A percentile compares a stretch with the other conserved stretches of the same genome.
Evolutionary conservation across 2,113 vertebrate genomes (phyloP).

Genomic region (Macquaria australasica): DNA sequence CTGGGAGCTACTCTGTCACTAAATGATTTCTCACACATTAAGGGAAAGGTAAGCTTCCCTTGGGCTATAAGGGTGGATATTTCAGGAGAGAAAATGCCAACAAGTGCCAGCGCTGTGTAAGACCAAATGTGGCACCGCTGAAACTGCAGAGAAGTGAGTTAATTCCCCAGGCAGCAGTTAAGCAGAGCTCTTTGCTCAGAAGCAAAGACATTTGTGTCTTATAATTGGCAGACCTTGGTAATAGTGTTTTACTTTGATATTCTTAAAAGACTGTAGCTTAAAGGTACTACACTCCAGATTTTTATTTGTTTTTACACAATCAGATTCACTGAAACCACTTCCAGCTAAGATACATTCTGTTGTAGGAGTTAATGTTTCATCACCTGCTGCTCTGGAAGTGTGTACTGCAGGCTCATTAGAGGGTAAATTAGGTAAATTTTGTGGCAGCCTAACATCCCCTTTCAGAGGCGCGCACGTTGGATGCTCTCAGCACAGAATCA

Average conservation of each 20-base stretch:
- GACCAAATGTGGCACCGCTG: conserved; percentile 44
- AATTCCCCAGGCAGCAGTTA: conserved; percentile 62
- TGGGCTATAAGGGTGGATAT: conserved; percentile 42
- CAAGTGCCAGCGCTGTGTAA: conserved; percentile 36
- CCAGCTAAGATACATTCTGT: conserved; percentile 1
- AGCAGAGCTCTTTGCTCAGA: conserved; percentile 52
- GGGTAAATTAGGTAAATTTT: conserved; percentile 26
- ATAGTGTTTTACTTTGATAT: conserved; percentile 54
- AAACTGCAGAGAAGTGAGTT: conserved; percentile 47
- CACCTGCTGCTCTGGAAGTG: conserved; percentile 50
- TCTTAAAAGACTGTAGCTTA: conserved; percentile 47
- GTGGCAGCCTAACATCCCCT: conserved; percentile 7
- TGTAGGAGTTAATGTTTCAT: conserved; percentile 50
- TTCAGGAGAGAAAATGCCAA: conserved; percentile 52
- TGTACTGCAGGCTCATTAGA: conserved; percentile 28
- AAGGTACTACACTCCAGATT: conserved; percentile 27
- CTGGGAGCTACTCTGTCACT: conserved; percentile 36
- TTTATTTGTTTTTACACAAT: conserved; percentile 54
- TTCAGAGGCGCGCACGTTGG: background rate
- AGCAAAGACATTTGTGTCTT: conserved; percentile 40
- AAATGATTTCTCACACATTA: conserved; percentile 59
- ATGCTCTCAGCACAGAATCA: conserved; percentile 8
- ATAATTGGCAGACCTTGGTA: conserved; percentile 54
- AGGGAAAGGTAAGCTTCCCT: conserved; percentile 58
- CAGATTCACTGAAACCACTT: conserved; percentile 29